These are phyloP conservation scores for Ruditapes philippinarum DNA, from an alignment of 1,140 invertebrate species.

Conservation along the genomic window DNA sequence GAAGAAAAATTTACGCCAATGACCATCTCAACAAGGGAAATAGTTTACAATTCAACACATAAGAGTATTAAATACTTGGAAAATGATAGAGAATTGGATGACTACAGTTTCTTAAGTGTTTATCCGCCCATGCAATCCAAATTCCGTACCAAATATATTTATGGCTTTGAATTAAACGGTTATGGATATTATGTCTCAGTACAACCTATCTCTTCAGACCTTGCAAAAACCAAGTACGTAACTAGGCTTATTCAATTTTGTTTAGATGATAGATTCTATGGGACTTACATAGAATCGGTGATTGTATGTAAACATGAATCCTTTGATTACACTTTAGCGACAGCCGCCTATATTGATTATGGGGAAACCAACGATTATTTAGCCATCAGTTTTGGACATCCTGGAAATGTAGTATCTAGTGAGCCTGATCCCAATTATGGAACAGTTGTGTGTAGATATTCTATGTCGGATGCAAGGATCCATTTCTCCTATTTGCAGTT, in stretches of 20 bases:
- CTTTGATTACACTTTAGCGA: slow-evolving; percentile 61
- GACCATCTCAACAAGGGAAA: slow-evolving; percentile 67
- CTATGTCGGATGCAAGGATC: not conserved
- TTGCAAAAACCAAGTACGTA: not conserved
- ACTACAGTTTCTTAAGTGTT: slow-evolving; percentile 67
- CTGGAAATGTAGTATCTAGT: not conserved
- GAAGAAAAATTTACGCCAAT: slow-evolving; percentile 63
- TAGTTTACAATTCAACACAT: slow-evolving; percentile 25
- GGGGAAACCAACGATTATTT: slow-evolving; percentile 26
- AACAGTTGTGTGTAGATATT: slow-evolving; percentile 66
- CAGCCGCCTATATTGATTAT: slow-evolving; percentile 32
- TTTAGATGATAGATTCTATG: slow-evolving; percentile 62
- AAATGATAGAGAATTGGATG: not conserved
- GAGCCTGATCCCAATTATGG: slow-evolving; percentile 34
- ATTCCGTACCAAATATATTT: slow-evolving; percentile 70
- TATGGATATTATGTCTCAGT: slow-evolving; percentile 70
- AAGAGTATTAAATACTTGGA: slow-evolving; percentile 46
- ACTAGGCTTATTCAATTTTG: slow-evolving; percentile 71
- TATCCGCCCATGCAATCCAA: slow-evolving; percentile 28
- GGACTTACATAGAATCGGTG: slow-evolving; percentile 71
- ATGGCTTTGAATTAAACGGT: slow-evolving; percentile 64
- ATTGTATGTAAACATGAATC: slow-evolving; percentile 56
- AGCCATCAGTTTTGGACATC: slow-evolving; percentile 62
- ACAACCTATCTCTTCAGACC: slow-evolving; percentile 61
- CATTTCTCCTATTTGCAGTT: slow-evolving; percentile 44